Evolutionary conservation across 92 coral and sea anemone genomes (phyloP), one percentile per base, ranked within the genome.

Genomic region (Parazoanthus darwini): DNA sequence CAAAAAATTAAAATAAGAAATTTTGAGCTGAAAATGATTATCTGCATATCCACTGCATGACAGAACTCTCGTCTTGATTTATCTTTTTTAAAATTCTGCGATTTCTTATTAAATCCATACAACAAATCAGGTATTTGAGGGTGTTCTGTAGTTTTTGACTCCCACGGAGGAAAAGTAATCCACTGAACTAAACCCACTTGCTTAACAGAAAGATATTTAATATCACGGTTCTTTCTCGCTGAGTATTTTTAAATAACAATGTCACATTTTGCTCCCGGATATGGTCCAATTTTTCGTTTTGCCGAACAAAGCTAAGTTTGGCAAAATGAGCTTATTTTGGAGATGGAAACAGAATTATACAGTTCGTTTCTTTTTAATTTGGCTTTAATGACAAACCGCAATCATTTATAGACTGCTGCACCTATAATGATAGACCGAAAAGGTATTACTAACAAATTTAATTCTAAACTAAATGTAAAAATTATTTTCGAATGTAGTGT

Each of bases 151-250:
- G 20, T 11, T 29, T 2, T 59, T 80, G 85, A 80, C 85, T 80
- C 85, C 85, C 73, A 80, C 85, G 73, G 35, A 80, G 85, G 15
- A 0, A 22, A 58, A 33, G 0, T 58, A 58, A 80, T 80, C 73
- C 85, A 3, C n/a, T 8, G 38, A 80, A 7, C 51, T 48, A 7
- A 56, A 80, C 50, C 85, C 70, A 58, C 85, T 2, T 58, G 50
- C 29, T 58, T 56, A 80, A 29, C 58, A 54, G 59, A 54, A 54
- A 35, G 25, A 4, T 35, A 22, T 51, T 14, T 13, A 51, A 26
- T 51, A 50, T 11, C n/a, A 51, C 42, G 42, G n/a, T 6, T 1
- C 25, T 33, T 26, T 50, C 5, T 80, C 25, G 14, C 66, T 10
- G 2, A 9, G 16, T 9, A 79, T 10, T 29, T 4, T 5, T 29